Base-by-base conservation (phyloP, 1,140 invertebrate species). In the Drosophila nigrodunni region DNA sequence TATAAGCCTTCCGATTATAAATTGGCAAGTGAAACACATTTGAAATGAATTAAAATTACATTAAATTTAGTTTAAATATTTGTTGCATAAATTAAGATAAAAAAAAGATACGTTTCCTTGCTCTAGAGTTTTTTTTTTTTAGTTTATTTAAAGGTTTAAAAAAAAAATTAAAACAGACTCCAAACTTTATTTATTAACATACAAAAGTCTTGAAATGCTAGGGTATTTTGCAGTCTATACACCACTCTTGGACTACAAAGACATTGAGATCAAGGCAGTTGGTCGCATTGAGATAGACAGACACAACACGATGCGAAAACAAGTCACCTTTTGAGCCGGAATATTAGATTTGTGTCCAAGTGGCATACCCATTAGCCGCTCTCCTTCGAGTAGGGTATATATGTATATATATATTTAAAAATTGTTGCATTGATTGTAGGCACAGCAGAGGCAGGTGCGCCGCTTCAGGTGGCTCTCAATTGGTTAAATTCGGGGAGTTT, bases 391-490 rank as follows among this genome's bases (percentile, higher is more conserved):
- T 46, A 61, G 66, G 66, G 66, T 69, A 61, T 68, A n/a, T 25
- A 39, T n/a, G 54, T 67, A 46, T 67, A 18, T 37, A 43, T 67
- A 46, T 6, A 30, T n/a, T 3, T n/a, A 60, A 59, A 67, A n/a
- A 46, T 59, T 54, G 46, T 37, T 69, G 71, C 71, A 65, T 65
- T 70, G 46, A 52, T 67, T 67, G 55, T 67, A 58, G 64, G 52
- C 50, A 64, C 44, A 58, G 37, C 69, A 47, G 35, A 41, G 37
- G 37, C 65, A 74, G 72, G 70, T 73, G 70, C 64, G 54, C 64
- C 47, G 30, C 30, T 13, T 35, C 50, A 49, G 34, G 37, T 57
- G 35, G 54, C 30, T 46, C 30, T 13, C 8, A 34, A 43, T 60
- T 39, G 44, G 52, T 21, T 21, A 21, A 21, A 21, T 21, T 21